Conservation (phyloP, 2,888 invertebrate genomes). For the Axea sp. region DNA sequence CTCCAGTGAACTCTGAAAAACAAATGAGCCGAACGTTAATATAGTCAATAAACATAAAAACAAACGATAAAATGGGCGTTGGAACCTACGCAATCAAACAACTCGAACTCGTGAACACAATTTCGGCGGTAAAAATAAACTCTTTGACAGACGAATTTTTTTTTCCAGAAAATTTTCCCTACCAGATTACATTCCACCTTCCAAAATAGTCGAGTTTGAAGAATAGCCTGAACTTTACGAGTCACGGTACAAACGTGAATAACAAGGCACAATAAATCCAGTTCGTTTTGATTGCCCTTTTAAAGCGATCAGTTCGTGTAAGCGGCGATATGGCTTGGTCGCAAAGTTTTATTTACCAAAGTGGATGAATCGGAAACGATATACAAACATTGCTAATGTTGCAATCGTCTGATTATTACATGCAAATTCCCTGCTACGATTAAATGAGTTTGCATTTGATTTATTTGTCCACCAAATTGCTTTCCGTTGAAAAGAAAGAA, state of each 20-base stretch:
- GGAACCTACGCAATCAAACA: slow-evolving; percentile 2
- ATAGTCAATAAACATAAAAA: slow-evolving; percentile 11
- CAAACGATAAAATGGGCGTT: background rate
- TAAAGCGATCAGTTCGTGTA: slow-evolving; percentile 31
- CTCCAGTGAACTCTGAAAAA: slow-evolving; percentile 17
- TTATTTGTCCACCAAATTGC: slow-evolving; percentile 22
- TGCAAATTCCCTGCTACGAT: slow-evolving; percentile 26
- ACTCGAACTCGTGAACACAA: too few relatives aligned
- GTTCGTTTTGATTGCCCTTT: slow-evolving; percentile 35
- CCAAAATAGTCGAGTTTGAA: slow-evolving; percentile 10
- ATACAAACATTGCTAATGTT: slow-evolving; percentile 26
- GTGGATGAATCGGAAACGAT: slow-evolving; percentile 13
- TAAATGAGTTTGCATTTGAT: slow-evolving; percentile 32
- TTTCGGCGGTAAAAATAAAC: background rate
- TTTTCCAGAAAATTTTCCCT: background rate
- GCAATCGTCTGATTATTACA: slow-evolving; percentile 19
- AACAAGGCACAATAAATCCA: slow-evolving; percentile 16
- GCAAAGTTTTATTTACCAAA: slow-evolving; percentile 20
- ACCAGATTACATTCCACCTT: slow-evolving; percentile 18
- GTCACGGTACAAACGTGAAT: background rate
- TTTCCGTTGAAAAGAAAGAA: too few relatives aligned
- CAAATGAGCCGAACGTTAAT: slow-evolving; percentile 24
- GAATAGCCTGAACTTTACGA: slow-evolving; percentile 16
- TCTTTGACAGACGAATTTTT: background rate
- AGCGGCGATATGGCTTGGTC: background rate